Base-by-base conservation (phyloP, 2,113 vertebrate species). In the Chrysemys picta region DNA sequence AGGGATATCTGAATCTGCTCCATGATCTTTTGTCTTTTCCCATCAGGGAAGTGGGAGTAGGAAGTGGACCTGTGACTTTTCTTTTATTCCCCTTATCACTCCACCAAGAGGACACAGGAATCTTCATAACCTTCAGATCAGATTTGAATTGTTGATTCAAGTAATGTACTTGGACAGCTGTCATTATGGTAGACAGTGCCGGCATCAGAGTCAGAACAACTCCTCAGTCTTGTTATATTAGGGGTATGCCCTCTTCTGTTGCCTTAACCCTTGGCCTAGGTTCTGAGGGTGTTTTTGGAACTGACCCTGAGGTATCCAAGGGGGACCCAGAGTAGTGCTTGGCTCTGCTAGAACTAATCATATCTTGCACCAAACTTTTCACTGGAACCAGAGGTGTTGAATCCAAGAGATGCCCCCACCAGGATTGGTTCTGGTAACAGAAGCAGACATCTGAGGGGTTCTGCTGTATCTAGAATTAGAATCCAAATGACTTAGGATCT, bases 31-130 rank as follows among this genome's bases (percentile, higher is more conserved):
- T 2, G 17, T 78, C 82, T 57, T 27, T 89, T 91, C n/a, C 57
- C 45, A 78, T 27, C 22, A 88, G 62, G 3, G 86, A 89, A 56
- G 45, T 69, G 27, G 57, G 25, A 11, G 10, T 89, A 94, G 47
- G 57, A 88, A 59, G 90, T 82, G 38, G 76, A 84, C 72, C 59
- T 84, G 24, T 82, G 94, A 54, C 10, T 93, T 86, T 91, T 62
- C 78, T 91, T 53, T 72, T 72, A 38, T 25, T 62, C 6, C 13
- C 31, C 49, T 8, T 16, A 5, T 35, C 82, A 57, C 9, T 59
- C 10, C 45, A 14, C 84, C 1, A 0, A 5, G 62, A 78, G 89
- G 79, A 87, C 17, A 17, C 52, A 93, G 31, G 76, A 83, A 82
- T 42, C 6, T 27, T 13, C 24, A 72, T n/a, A 72, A 38, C 65